Conservation (phyloP, 2,888 invertebrate genomes). For the Rhodophaea formosa region DNA sequence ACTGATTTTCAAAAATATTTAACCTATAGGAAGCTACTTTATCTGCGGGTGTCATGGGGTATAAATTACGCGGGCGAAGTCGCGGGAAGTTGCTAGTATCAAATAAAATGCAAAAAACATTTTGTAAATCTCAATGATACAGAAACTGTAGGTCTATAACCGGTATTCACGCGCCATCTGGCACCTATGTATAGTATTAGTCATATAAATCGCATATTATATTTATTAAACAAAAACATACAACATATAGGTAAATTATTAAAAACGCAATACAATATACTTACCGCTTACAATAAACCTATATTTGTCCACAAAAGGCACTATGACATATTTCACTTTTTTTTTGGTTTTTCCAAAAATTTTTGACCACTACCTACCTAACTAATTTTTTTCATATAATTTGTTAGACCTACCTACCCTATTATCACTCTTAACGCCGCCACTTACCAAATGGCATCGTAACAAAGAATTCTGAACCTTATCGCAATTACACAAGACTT, state of each 20-base stretch:
- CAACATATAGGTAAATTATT: too few species aligned
- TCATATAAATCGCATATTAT: too few species aligned
- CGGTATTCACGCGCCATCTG: neutral
- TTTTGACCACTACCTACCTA: conserved; percentile 23
- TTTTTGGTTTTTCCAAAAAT: conserved; percentile 28
- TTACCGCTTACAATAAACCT: neutral
- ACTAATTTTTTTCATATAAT: neutral
- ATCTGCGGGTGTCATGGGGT: too few species aligned
- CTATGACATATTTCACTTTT: conserved; percentile 14
- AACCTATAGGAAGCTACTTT: too few species aligned
- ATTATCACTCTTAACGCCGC: neutral
- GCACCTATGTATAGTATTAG: neutral
- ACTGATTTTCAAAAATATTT: too few species aligned
- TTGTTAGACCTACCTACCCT: conserved; percentile 13
- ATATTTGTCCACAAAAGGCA: conserved; percentile 4
- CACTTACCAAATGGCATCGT: neutral
- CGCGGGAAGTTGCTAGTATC: too few species aligned
- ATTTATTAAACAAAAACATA: too few species aligned
- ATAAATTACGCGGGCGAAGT: too few species aligned
- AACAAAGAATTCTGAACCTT: too few species aligned
- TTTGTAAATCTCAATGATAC: too few species aligned
- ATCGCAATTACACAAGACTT: too few species aligned
- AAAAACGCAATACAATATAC: neutral
- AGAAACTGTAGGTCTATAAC: neutral
- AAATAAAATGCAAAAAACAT: too few species aligned